Evolutionary conservation across 2,797 vertebrate genomes (phyloP).

Genomic region (Heteromormyrus szaboi): DNA sequence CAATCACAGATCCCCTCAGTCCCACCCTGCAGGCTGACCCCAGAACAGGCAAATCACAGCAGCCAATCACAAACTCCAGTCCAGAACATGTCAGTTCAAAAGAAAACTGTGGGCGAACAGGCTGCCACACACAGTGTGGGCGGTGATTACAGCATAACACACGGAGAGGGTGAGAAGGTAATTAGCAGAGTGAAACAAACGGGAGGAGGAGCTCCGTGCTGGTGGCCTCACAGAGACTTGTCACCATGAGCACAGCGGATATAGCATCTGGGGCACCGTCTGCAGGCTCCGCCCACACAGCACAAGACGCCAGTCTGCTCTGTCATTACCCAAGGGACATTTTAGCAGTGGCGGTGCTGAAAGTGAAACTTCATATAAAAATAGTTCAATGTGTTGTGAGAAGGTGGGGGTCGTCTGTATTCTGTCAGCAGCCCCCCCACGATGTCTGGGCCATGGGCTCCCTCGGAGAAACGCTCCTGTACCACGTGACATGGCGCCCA

Average conservation of each 20-base stretch:
- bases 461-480: neutral
- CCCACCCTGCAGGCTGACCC: neutral
- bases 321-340: neutral
- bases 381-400: neutral
- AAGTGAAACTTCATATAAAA: neutral
- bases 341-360: neutral
- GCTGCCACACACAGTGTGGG: neutral
- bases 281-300: neutral
- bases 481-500: neutral
- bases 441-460: neutral
- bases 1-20: neutral
- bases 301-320: neutral
- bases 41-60: neutral
- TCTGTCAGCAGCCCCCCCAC: neutral
- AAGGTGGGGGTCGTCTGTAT: neutral
- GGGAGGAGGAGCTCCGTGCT: neutral
- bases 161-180: constrained; percentile 23
- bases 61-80: neutral
- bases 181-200: constrained; percentile 26
- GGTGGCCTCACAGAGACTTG: constrained; percentile 17
- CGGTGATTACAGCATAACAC: constrained; percentile 9
- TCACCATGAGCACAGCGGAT: neutral
- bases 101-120: neutral
- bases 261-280: neutral
- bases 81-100: neutral